Conservation (phyloP, 35 echinoderm and acorn worm genomes). For the Hemicentrotus pulcherrimus region DNA sequence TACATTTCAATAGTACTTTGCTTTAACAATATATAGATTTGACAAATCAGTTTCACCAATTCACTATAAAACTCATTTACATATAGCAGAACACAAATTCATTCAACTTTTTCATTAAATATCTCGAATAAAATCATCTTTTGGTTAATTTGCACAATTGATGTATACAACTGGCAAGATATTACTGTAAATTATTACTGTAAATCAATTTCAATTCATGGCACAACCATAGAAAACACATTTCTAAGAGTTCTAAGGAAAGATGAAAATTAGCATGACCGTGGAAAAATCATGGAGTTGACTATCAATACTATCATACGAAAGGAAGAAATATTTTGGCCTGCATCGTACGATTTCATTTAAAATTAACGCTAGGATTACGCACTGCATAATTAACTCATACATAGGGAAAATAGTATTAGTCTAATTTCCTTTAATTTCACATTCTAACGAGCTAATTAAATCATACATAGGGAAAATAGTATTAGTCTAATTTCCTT, state of each 20-base stretch:
- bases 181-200: not conserved
- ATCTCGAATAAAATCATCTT: not conserved
- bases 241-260: not conserved
- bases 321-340: not conserved
- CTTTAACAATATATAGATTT: no score
- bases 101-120: not conserved
- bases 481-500: no score
- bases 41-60: no score
- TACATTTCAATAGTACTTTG: no score
- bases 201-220: not conserved
- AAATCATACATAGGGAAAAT: no score
- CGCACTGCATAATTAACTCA: no score
- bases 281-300: not conserved
- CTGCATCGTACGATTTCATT: no score
- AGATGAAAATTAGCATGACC: not conserved
- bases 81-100: not conserved
- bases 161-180: not conserved
- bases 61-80: no score
- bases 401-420: no score
- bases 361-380: no score
- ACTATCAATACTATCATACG: not conserved
- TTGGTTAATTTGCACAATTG: not conserved
- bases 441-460: no score
- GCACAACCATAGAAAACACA: not conserved
- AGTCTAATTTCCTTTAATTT: no score